These are phyloP conservation scores for Babyrousa celebensis DNA, from an alignment of 2,797 vertebrate genomes.

Conservation along the genomic window DNA sequence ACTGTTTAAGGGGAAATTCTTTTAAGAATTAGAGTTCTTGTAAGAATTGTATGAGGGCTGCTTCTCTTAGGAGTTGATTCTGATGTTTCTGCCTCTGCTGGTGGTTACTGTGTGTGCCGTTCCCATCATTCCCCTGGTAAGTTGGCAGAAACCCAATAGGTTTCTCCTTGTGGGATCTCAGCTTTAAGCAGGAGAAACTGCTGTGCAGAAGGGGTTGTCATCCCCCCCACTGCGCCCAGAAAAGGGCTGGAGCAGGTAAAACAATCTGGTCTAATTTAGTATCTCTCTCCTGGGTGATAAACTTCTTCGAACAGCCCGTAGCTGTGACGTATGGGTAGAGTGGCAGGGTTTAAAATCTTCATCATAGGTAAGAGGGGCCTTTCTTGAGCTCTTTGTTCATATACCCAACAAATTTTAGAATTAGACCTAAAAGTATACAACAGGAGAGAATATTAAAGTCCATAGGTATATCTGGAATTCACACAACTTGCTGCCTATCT, in stretches of 20 bases:
- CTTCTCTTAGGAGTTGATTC: conserved; percentile 30
- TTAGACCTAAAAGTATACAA: neutral
- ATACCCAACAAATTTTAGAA: neutral
- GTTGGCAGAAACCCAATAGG: conserved; percentile 71
- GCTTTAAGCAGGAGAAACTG: conserved; percentile 65
- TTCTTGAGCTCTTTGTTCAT: conserved; percentile 19
- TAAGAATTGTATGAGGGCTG: neutral
- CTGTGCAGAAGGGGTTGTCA: conserved; percentile 56
- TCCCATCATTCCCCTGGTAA: conserved; percentile 4
- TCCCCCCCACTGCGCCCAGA: neutral
- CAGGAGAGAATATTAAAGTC: neutral
- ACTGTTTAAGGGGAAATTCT: neutral
- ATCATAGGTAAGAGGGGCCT: neutral
- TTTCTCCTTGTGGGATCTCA: conserved; percentile 73
- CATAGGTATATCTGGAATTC: neutral
- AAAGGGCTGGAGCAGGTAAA: conserved; percentile 20
- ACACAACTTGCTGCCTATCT: neutral
- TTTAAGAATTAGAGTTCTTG: neutral
- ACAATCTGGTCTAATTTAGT: conserved; percentile 34
- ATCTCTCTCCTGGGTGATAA: neutral
- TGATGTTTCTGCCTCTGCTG: neutral
- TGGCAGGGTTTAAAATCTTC: conserved; percentile 13
- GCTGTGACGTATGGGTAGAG: neutral
- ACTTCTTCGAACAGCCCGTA: neutral
- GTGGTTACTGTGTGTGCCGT: neutral